Evolutionary conservation across 2,888 invertebrate genomes (phyloP), one percentile per base, ranked within the genome.

Genomic region (Flexamia atlantica): DNA sequence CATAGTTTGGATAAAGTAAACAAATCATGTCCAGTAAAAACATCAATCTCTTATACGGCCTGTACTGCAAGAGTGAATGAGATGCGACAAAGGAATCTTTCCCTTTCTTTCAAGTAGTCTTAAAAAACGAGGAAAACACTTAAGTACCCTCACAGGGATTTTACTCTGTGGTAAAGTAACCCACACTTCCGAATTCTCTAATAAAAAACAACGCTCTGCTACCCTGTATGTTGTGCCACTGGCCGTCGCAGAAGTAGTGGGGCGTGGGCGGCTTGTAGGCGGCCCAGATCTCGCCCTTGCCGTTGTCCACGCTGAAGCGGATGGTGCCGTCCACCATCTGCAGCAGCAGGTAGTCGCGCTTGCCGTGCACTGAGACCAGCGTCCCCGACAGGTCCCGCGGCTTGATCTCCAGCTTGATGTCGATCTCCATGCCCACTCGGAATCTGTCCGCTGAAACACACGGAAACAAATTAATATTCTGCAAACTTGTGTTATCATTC

Each of bases 141-240:
- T n/a, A n/a, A n/a, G n/a, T n/a, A n/a, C n/a, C n/a, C n/a, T n/a
- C n/a, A n/a, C n/a, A n/a, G n/a, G n/a, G 12, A 46, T 60, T 36
- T 1, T 40, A 23, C 23, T 64, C 40, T 17, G 53, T 23, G 60
- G 72, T 28, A 17, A 53, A 20, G 64, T 46, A n/a, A n/a, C n/a
- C n/a, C n/a, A n/a, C n/a, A n/a, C n/a, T n/a, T n/a, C n/a, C n/a
- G n/a, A n/a, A n/a, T n/a, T n/a, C n/a, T n/a, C n/a, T n/a, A n/a
- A n/a, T n/a, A n/a, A n/a, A n/a, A n/a, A n/a, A 64, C 4, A 60
- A 53, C 50, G 64, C 64, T 88, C 4, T 20, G 2, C 90, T 89
- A 95, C 95, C 94, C 90, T 93, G 93, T 88, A 98, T 96, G 84
- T 93, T 94, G 89, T 99, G 98, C 99, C 99, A 99, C 83, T 96